phyloP scores from a whole-genome alignment of 1,140 invertebrate species.

The Apis laboriosa region DNA sequence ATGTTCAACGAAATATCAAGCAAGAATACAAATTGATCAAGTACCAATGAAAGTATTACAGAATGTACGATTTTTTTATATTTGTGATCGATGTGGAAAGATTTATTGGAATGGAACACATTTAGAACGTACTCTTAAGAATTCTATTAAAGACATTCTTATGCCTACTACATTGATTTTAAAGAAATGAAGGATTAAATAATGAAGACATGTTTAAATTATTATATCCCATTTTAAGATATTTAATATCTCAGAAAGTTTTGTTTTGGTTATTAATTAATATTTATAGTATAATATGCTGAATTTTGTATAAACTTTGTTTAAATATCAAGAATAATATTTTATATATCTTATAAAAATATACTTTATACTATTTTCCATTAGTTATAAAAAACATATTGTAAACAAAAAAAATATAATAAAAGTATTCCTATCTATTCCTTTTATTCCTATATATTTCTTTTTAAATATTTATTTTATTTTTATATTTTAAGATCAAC shows the following conservation, averaged over 20 bases:
- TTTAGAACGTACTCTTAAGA: slow-evolving; percentile 78
- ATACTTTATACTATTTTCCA: background rate
- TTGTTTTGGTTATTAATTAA: background rate
- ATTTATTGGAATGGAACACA: slow-evolving; percentile 85
- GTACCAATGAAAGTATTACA: slow-evolving; percentile 79
- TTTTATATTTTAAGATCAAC: background rate
- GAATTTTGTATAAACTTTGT: background rate
- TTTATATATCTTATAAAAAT: background rate
- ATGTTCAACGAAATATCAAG: slow-evolving; percentile 76
- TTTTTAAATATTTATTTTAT: background rate
- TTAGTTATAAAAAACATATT: slow-evolving; percentile 15
- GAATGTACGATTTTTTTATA: slow-evolving; percentile 81
- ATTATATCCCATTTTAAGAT: slow-evolving; percentile 2
- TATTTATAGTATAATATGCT: too few species aligned
- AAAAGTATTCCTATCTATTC: background rate
- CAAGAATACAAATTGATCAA: slow-evolving; percentile 80
- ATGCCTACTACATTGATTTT: slow-evolving; percentile 10
- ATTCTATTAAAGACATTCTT: slow-evolving; percentile 72
- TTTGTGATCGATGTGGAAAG: slow-evolving; percentile 85
- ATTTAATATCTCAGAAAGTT: background rate
- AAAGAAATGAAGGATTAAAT: slow-evolving; percentile 14
- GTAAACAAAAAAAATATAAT: slow-evolving; percentile 6
- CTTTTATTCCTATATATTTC: background rate
- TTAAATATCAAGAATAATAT: background rate
- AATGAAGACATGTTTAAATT: slow-evolving; percentile 2